Conservation (phyloP, 2,113 vertebrate genomes). For the Toxotes chatareus region DNA sequence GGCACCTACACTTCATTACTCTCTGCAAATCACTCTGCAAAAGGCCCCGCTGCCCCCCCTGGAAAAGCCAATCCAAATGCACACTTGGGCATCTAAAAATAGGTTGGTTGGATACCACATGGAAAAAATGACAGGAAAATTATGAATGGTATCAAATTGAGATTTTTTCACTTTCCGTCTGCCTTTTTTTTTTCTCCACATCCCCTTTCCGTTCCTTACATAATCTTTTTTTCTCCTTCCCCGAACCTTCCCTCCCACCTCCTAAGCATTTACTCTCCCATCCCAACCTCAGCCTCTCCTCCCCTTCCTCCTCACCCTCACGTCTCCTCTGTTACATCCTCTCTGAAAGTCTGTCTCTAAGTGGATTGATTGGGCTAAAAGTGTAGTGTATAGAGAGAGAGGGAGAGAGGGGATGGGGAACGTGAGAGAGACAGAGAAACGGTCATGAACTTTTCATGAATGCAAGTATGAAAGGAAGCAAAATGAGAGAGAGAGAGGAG, state of each 20-base stretch:
- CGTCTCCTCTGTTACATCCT: constrained; percentile 62
- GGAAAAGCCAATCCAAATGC: neutral
- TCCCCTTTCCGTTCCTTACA: constrained; percentile 20
- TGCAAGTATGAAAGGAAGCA: constrained; percentile 32
- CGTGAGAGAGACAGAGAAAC: constrained; percentile 31
- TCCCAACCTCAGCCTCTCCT: constrained; percentile 32
- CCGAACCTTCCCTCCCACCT: constrained; percentile 31
- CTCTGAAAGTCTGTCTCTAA: constrained; percentile 70
- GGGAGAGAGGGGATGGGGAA: constrained; percentile 20
- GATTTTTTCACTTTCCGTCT: neutral
- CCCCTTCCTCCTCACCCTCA: constrained; percentile 33
- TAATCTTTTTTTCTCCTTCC: constrained; percentile 39
- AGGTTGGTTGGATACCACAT: neutral
- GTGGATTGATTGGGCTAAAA: constrained; percentile 74
- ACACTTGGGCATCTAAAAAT: constrained; percentile 26
- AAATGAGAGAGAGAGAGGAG: constrained; percentile 1
- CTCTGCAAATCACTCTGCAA: constrained; percentile 9
- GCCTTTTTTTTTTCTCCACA: neutral
- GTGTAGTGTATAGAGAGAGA: constrained; percentile 21
- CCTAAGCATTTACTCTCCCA: constrained; percentile 38
- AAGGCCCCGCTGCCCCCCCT: neutral
- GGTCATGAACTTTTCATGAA: constrained; percentile 69
- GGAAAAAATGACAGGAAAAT: neutral
- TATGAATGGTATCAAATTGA: neutral
- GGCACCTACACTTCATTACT: constrained; percentile 32